Conservation (phyloP, 1,140 invertebrate species). For the Colletes gigas region DNA sequence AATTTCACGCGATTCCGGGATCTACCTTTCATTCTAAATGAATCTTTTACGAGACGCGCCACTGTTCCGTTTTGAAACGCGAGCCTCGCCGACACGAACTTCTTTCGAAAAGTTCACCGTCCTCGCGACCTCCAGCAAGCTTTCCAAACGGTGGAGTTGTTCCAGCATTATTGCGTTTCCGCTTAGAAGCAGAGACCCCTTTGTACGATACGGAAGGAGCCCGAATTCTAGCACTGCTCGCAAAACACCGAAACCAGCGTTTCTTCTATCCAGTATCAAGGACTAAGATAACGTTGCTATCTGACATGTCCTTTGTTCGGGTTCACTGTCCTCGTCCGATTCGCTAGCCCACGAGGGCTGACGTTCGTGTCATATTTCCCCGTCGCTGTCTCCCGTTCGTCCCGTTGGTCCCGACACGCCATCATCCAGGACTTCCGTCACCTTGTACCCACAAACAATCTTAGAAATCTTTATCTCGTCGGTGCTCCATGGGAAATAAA, state of each 20-base stretch:
- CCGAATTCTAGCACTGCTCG: background rate
- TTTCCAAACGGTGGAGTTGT: background rate
- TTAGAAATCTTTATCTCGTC: background rate
- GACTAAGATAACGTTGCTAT: slow-evolving; percentile 74
- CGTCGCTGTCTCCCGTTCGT: slow-evolving; percentile 64
- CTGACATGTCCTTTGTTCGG: slow-evolving; percentile 72
- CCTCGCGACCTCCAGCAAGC: background rate
- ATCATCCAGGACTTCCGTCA: slow-evolving; percentile 74
- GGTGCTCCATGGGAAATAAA: background rate
- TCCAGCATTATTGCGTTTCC: background rate
- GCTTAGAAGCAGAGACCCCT: background rate
- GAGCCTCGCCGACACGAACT: background rate
- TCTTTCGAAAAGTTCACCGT: background rate
- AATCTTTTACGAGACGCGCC: background rate
- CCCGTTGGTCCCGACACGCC: slow-evolving; percentile 65
- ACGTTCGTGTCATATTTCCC: slow-evolving; percentile 74
- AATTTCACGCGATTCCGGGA: background rate
- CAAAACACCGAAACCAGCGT: background rate
- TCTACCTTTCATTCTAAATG: background rate
- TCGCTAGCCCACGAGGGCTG: slow-evolving; percentile 75
- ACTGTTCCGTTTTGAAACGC: background rate
- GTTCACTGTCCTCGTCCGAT: slow-evolving; percentile 74
- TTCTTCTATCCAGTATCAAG: background rate
- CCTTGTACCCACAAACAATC: slow-evolving; percentile 43
- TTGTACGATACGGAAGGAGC: background rate